Base-by-base conservation (phyloP, 2,888 invertebrate genomes). In the Eupithecia subumbrata region DNA sequence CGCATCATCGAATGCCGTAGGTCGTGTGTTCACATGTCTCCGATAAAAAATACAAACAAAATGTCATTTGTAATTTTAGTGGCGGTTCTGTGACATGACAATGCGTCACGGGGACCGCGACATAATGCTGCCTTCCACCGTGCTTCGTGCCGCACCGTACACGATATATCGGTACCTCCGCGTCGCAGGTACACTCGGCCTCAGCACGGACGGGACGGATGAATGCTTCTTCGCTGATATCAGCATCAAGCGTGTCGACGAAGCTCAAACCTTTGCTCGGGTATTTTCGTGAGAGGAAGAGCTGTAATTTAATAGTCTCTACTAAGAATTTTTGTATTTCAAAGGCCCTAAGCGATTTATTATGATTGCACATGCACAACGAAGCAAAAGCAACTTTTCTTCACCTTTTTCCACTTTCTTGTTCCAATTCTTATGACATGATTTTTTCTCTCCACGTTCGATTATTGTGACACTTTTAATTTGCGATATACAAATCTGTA, bases 111-210 rank as follows among this genome's bases (percentile, higher is more conserved):
- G 94, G 94, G 90, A 89, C 87, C 85, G 81, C 82, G 90, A 89
- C 90, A 94, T 94, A 94, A 93, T 94, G 90, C 93, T 76, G n/a
- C 52, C 52, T 92, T 92, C 90, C 91, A 18, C 12, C 34, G 25
- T 7, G 64, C 18, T 3, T 25, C 34, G 25, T 7, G 64, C 18
- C 30, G 30, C 30, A 30, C 30, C 64, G 64, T 91, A 91, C 92
- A 89, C 91, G 89, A 95, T 94, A 93, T 94, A 95, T 94, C 92
- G 92, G 92, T 88, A 85, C 86, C 87, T 85, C 86, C 85, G 84
- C 85, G 85, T 83, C 87, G 81, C 84, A 18, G 87, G 43, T 67
- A 67, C 67, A 43, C 9, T 67, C 67, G 8, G n/a, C 40, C 11
- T 5, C 40, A 67, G 30, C 48, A 30, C 16, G 56, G 56, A 7